phyloP scores from a whole-genome alignment of 2,797 vertebrate species.

The Netta rufina region DNA sequence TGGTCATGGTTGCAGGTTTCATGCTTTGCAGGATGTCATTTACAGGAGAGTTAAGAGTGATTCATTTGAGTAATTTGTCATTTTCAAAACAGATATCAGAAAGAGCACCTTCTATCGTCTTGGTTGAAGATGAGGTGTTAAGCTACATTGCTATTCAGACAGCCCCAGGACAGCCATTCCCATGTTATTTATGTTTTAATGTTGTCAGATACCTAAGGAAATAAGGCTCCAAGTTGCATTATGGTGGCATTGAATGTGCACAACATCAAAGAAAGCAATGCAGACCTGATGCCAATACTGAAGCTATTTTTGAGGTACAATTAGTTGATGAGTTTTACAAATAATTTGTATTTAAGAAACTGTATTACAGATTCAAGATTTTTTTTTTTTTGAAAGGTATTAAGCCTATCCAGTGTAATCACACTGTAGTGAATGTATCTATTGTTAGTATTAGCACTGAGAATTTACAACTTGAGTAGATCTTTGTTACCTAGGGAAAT shows the following conservation, averaged over 20 bases:
- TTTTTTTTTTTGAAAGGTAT: background rate
- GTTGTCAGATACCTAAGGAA: background rate
- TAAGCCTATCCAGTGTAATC: background rate
- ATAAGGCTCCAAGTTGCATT: background rate
- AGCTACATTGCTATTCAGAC: background rate
- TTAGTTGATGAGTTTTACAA: background rate
- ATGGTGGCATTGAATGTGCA: background rate
- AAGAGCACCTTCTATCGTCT: background rate
- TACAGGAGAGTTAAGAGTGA: background rate
- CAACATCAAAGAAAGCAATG: background rate
- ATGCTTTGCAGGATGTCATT: background rate
- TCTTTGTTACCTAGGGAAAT: constrained; percentile 54
- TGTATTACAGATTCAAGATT: background rate
- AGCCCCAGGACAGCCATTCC: background rate
- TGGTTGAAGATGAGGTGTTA: background rate
- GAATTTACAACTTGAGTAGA: constrained; percentile 20
- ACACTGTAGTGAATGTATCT: background rate
- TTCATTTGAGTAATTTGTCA: background rate
- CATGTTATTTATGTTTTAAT: background rate
- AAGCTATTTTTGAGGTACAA: background rate
- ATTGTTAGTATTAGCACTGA: constrained; percentile 18
- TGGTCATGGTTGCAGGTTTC: background rate
- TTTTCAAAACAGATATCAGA: background rate
- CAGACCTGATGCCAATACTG: background rate
- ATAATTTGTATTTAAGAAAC: constrained; percentile 32